Evolutionary conservation across 2,797 vertebrate species (phyloP), one percentile per base, ranked within the genome.

Genomic region (Mionectes olivaceus): DNA sequence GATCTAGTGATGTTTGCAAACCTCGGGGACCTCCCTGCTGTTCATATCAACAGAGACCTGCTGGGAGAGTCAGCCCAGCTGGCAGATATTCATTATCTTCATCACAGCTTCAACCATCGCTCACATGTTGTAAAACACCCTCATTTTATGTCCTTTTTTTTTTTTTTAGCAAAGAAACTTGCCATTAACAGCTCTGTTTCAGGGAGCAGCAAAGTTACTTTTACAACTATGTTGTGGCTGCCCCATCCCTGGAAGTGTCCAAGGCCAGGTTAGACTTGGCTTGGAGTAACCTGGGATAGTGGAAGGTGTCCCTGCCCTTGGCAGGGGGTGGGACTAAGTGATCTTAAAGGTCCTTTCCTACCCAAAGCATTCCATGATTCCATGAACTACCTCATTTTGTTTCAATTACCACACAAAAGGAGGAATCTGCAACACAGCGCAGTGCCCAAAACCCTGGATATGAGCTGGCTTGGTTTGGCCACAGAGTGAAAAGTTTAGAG

Each of bases 21-120:
- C 90, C 82, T 60, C 50, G 39, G 79, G 65, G 94, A 94, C 69
- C 64, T 93, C 68, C 84, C 94, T 89, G 82, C 73, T 87, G 89
- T 63, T 93, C 75, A 3, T 64, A 65, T 46, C 91, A 89, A 68
- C 93, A 87, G 89, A 56, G 86, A 68, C 90, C 83, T 7, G 80
- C 83, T 73, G 86, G 5, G 64, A 93, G 92, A 93, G 61, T 65
- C 94, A 85, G 44, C 78, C 78, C 95, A 94, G 89, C 89, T 94
- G 90, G 89, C 87, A 77, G 82, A 83, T 55, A 37, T 8, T 95
- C 93, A 47, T 69, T 81, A 74, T 64, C 79, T 8, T 93, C 90
- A 41, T 59, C 78, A 74, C 68, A 85, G 63, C 77, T 94, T 56
- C 88, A 92, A 52, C 70, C 32, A 68, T 43, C 39, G 86, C 35